Evolutionary conservation across 2,888 invertebrate species (phyloP).

Genomic region (Hyalella azteca): DNA sequence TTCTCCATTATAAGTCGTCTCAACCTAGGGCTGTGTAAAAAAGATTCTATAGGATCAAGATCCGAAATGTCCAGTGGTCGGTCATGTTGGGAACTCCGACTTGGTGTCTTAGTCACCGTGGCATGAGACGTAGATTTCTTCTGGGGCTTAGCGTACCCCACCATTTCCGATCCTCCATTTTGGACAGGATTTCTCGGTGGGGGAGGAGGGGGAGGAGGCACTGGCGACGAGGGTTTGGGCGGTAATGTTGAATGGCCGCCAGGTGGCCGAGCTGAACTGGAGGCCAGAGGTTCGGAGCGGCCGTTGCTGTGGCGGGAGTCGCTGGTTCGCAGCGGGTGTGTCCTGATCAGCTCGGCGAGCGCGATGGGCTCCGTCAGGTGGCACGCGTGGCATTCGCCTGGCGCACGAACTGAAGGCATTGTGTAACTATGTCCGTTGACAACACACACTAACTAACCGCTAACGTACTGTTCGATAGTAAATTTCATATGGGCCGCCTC

Average conservation of each 20-base stretch:
- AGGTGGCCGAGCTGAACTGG: not conserved
- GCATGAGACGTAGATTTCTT: not conserved
- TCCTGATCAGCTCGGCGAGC: conserved; percentile 48
- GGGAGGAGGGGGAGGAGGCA: not conserved
- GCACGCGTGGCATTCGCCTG: conserved; percentile 49
- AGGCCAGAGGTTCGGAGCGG: not conserved
- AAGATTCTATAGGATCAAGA: conserved; percentile 14
- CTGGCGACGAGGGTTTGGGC: conserved; percentile 19
- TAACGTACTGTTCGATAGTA: no score
- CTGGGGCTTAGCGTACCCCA: not conserved
- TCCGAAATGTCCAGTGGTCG: conserved; percentile 2
- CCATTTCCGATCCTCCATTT: not conserved
- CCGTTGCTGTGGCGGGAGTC: not conserved
- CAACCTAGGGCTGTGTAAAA: conserved; percentile 16
- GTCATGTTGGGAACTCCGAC: not conserved
- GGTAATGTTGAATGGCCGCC: not conserved
- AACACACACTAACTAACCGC: no score
- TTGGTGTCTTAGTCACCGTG: not conserved
- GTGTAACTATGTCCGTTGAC: no score
- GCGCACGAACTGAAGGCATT: not conserved
- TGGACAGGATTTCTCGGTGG: not conserved
- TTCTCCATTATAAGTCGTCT: conserved; percentile 7
- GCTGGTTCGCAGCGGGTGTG: conserved; percentile 50
- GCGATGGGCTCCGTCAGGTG: conserved; percentile 54
- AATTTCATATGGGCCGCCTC: no score